A percentile compares a stretch with the other conserved stretches of the same genome.
Evolutionary conservation across 2,888 invertebrate genomes (phyloP).

Genomic region (Acleris cristana): DNA sequence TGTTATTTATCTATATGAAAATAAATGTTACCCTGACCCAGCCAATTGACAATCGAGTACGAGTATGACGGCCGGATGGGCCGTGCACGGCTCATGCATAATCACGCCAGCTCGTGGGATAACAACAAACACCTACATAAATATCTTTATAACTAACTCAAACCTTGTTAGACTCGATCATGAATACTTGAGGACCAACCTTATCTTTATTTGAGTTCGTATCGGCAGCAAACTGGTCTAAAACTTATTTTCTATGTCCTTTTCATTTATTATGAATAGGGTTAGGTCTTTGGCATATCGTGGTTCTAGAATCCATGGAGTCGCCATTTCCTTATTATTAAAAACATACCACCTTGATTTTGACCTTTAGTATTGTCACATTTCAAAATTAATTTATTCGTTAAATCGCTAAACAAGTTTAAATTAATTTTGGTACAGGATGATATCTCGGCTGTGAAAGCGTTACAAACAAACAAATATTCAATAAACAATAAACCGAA

Average conservation of each 20-base stretch:
- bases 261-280: too few species aligned
- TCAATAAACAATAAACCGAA: too few species aligned
- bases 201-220: conserved; percentile 18
- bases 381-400: too few species aligned
- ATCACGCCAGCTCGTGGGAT: conserved; percentile 19
- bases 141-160: conserved; percentile 17
- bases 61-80: conserved; percentile 25
- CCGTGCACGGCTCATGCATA: conserved; percentile 27
- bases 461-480: too few species aligned
- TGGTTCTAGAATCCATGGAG: too few species aligned
- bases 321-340: too few species aligned
- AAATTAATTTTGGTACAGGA: too few species aligned
- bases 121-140: conserved; percentile 21
- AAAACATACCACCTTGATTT: too few species aligned
- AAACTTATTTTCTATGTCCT: neutral
- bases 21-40: conserved; percentile 25
- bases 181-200: conserved; percentile 8
- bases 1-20: conserved; percentile 2
- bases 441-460: too few species aligned
- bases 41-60: conserved; percentile 8
- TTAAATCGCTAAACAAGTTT: too few species aligned
- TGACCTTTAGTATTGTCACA: too few species aligned
- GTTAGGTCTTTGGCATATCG: too few species aligned
- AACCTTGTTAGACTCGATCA: conserved; percentile 18
- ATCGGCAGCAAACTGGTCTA: conserved; percentile 7